Percentiles rank a stretch among this genome's conserved stretches.
Evolutionary conservation across 2,888 invertebrate genomes (phyloP).

Genomic region (Andrena bucephala): DNA sequence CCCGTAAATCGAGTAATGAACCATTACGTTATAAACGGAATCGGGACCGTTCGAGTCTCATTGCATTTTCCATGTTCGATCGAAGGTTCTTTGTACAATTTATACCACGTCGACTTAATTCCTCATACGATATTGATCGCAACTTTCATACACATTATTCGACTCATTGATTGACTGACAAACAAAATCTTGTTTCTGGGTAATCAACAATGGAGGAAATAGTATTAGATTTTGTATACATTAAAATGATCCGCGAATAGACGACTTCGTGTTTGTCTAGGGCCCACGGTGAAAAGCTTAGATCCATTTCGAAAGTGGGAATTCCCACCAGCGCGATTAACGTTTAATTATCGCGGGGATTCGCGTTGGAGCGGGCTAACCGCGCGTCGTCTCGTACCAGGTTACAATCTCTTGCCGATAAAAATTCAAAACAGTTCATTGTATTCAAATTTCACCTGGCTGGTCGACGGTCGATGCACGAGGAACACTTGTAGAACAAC

Average conservation of each 20-base stretch:
- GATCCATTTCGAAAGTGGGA: conserved; percentile 25
- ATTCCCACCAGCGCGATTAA: conserved; percentile 72
- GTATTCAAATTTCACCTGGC: conserved; percentile 81
- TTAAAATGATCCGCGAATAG: neutral
- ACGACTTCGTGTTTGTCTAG: neutral
- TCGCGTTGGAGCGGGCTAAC: conserved; percentile 70
- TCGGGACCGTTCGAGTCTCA: conserved; percentile 4
- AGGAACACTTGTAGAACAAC: conserved; percentile 80
- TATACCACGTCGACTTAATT: no score
- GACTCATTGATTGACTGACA: neutral
- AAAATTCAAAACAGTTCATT: conserved; percentile 84
- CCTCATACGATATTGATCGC: no score
- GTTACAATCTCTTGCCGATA: conserved; percentile 74
- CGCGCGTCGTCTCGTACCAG: conserved; percentile 16
- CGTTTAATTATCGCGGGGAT: conserved; percentile 80
- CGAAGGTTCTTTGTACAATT: no score
- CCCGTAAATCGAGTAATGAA: conserved; percentile 44
- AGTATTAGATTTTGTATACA: neutral
- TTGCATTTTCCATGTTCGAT: conserved; percentile 4
- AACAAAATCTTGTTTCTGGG: neutral
- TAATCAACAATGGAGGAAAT: neutral
- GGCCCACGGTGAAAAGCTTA: neutral
- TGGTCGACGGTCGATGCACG: conserved; percentile 66
- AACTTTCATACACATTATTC: no score
- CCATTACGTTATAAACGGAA: conserved; percentile 41